Evolutionary conservation across 2,113 vertebrate species (phyloP).

Genomic region (Brevimyrus niger): DNA sequence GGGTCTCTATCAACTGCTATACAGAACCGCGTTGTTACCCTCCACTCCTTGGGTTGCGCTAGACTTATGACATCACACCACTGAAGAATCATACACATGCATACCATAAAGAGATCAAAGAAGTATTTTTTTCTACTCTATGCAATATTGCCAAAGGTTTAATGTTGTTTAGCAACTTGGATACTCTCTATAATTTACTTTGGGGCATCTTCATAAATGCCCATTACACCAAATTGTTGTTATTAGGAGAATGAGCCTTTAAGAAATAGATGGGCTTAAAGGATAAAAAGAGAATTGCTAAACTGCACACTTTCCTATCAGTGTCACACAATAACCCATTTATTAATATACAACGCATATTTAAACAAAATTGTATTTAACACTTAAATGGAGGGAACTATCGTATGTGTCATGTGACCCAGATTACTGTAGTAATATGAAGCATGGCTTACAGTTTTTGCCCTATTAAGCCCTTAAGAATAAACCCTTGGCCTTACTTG

Average conservation of each 20-base stretch:
- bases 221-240: neutral
- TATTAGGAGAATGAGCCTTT: neutral
- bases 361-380: neutral
- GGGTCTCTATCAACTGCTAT: neutral
- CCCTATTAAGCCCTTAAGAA: neutral
- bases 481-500: neutral
- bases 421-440: neutral
- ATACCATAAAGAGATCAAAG: neutral
- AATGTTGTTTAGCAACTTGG: neutral
- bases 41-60: neutral
- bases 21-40: neutral
- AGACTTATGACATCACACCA: neutral
- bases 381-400: neutral
- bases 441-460: conserved; percentile 32
- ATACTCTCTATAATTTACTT: neutral
- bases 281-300: neutral
- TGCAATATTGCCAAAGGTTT: neutral
- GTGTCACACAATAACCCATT: neutral
- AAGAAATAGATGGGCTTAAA: neutral
- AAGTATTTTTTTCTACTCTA: neutral
- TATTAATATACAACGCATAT: neutral
- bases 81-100: neutral
- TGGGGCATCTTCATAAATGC: neutral
- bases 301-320: neutral
- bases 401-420: neutral